phyloP scores from a whole-genome alignment of 2,113 vertebrate species.

The Carlito syrichta region DNA sequence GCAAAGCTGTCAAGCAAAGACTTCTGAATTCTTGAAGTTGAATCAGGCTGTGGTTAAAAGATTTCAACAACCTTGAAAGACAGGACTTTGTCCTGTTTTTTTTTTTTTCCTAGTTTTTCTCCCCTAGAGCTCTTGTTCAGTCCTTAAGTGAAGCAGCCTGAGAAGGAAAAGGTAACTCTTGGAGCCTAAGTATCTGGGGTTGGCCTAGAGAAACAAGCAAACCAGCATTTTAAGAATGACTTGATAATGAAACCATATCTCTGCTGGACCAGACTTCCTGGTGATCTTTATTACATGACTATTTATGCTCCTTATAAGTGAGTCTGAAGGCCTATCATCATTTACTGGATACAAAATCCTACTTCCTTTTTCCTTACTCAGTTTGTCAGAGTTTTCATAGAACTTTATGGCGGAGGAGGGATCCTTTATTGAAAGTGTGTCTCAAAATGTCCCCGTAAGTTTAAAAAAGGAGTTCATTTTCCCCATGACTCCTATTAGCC shows the following conservation, averaged over 20 bases:
- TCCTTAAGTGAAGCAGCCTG: not conserved
- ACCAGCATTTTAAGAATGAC: not conserved
- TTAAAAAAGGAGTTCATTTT: not conserved
- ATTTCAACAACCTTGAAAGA: not conserved
- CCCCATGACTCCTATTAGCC: not conserved
- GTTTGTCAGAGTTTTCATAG: not conserved
- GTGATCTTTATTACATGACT: not conserved
- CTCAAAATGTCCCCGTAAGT: not conserved
- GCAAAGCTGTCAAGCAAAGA: not conserved
- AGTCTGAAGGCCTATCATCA: not conserved
- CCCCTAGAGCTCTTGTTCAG: not conserved
- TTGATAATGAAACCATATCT: not conserved
- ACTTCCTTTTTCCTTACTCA: not conserved
- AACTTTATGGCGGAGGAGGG: not conserved
- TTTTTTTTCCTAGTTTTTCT: no score
- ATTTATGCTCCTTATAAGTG: not conserved
- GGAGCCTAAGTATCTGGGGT: not conserved
- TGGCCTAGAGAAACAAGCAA: not conserved
- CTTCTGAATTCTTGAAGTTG: constrained; percentile 14
- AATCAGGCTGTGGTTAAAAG: not conserved
- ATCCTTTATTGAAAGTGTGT: not conserved
- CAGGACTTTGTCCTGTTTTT: not conserved
- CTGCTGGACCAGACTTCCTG: not conserved
- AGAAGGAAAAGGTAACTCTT: not conserved
- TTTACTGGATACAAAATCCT: not conserved